Conservation (phyloP, 2,888 invertebrate species). For the Andrena haemorrhoa region DNA sequence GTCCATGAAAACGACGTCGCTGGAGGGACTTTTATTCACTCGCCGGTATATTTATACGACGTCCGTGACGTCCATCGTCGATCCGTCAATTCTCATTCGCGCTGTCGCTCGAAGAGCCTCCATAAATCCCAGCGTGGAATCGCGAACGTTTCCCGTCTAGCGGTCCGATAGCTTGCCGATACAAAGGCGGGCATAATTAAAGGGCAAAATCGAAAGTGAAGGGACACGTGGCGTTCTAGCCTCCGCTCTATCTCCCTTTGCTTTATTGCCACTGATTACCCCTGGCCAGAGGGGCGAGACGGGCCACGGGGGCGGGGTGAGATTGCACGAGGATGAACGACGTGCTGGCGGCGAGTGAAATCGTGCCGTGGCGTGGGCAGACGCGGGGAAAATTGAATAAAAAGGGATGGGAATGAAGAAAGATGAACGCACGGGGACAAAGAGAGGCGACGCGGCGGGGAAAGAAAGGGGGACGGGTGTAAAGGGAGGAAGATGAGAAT, state of each 20-base stretch:
- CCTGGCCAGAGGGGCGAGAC: not conserved
- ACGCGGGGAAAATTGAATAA: constrained; percentile 11
- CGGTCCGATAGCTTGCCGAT: not conserved
- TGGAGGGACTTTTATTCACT: constrained; percentile 26
- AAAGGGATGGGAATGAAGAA: not conserved
- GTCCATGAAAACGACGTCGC: not conserved
- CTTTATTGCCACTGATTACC: constrained; percentile 25
- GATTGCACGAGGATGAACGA: constrained; percentile 18
- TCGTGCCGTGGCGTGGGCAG: not conserved
- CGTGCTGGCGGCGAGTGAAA: constrained; percentile 7
- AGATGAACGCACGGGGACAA: not conserved
- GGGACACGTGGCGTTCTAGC: not conserved
- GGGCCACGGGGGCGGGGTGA: not conserved
- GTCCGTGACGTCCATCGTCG: constrained; percentile 26
- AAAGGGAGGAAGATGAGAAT: not conserved
- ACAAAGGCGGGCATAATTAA: constrained; percentile 25
- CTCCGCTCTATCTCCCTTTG: not conserved
- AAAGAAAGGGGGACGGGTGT: not conserved
- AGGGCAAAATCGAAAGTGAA: constrained; percentile 8
- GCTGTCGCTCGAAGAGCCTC: not conserved
- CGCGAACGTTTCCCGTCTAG: not conserved
- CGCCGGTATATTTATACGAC: constrained; percentile 15
- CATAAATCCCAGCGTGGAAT: constrained; percentile 22
- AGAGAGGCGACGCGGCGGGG: not conserved
- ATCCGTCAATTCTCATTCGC: constrained; percentile 43